Evolutionary conservation across 1,140 invertebrate genomes (phyloP), one percentile per base, ranked within the genome.

Genomic region (Drosophila trapezifrons): DNA sequence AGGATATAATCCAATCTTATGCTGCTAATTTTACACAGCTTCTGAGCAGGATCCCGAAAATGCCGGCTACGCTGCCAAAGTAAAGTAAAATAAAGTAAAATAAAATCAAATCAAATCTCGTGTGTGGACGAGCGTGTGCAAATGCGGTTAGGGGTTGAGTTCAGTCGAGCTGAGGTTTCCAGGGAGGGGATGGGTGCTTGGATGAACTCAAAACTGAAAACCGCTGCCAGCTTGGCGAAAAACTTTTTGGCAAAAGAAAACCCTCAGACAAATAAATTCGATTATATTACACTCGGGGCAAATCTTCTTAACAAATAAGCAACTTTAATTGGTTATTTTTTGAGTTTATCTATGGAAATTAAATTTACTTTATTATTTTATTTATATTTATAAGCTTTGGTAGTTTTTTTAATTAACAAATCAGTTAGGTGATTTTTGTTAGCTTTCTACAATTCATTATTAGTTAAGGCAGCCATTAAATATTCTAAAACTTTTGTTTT

Each of bases 1-100:
- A 78, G 78, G 84, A 89, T 89, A 89, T 89, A 89, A 89, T 89
- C 84, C 84, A 89, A 89, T 89, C 84, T 84, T 89, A 84, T 89
- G 80, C 80, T 89, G 84, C 84, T 89, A 89, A 89, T 89, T 89
- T 89, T 83, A 84, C 80, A 84, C 81, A 85, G 80, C 80, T 54
- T 54, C 51, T 54, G 51, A 84, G 60, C 71, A 83, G 64, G 66
- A 81, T 67, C 56, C 71, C 67, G 45, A 77, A 63, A 76, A 80
- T 79, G 58, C 43, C 54, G 47, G 77, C 57, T 63, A 51, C 58
- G 62, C 17, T 35, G 27, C 12, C 17, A 51, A 35, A 52, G 49
- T 10, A 37, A 54, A 54, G 51, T 37, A 54, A 54, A 54, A 54
- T 54, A 37, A 54, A 54, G 51, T 52, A 13, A 81, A 82, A 83